Percentiles rank a stretch among this genome's conserved stretches.
Evolutionary conservation across 2,113 vertebrate species (phyloP).

Genomic region (Grammomys dolichurus): DNA sequence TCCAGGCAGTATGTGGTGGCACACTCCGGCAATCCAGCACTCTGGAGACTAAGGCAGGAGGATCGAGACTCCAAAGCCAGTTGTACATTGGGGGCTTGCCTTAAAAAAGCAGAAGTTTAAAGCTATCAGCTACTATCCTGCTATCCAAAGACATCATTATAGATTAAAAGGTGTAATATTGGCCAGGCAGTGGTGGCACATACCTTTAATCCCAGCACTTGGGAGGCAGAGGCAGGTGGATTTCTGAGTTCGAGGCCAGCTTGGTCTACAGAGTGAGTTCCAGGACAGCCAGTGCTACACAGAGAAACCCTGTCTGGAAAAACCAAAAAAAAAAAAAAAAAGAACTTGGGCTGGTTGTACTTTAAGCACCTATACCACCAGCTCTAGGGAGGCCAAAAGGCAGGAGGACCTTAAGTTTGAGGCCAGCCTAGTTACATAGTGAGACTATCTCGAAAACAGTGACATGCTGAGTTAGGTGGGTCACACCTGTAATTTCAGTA

Average conservation of each 20-base stretch:
- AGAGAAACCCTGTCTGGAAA: too few species aligned
- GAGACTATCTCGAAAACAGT: neutral
- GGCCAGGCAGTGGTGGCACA: too few species aligned
- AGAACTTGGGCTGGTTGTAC: neutral
- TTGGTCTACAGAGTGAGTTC: too few species aligned
- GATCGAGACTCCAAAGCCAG: neutral
- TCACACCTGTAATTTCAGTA: neutral
- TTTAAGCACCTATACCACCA: too few species aligned
- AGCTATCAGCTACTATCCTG: constrained; percentile 9
- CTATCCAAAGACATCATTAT: constrained; percentile 31
- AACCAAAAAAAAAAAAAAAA: too few species aligned
- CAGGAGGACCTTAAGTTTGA: neutral
- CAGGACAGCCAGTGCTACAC: too few species aligned
- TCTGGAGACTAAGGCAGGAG: neutral
- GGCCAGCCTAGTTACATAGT: neutral
- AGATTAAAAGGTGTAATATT: neutral
- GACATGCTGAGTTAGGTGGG: neutral
- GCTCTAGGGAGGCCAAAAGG: neutral
- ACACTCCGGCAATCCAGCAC: neutral
- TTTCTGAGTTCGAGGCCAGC: too few species aligned
- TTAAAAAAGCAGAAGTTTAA: neutral
- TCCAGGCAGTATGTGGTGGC: neutral
- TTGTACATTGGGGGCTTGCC: neutral
- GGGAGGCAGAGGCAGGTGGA: too few species aligned
- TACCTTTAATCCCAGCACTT: too few species aligned